phyloP scores from a whole-genome alignment of 2,797 vertebrate genomes.

The Nasua narica region DNA sequence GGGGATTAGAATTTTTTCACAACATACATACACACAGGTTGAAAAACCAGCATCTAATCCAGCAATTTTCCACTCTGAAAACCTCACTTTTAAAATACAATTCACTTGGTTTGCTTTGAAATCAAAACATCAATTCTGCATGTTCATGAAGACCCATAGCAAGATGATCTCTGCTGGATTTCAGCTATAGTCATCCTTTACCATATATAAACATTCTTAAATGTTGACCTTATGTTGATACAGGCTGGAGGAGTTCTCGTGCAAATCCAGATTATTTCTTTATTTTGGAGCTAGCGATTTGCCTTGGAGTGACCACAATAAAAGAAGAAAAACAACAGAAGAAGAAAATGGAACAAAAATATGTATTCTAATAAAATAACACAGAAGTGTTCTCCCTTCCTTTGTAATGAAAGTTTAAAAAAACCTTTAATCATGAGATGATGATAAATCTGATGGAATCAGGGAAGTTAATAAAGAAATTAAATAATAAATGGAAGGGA shows the following conservation, averaged over 20 bases:
- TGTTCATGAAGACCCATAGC: background rate
- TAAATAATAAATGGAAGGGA: conserved; percentile 58
- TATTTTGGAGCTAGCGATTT: conserved; percentile 28
- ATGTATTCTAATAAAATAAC: background rate
- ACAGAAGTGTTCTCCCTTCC: background rate
- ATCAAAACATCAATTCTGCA: conserved; percentile 20
- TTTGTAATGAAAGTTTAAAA: conserved; percentile 37
- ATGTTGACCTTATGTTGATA: conserved; percentile 1
- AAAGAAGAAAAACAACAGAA: background rate
- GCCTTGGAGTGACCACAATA: background rate
- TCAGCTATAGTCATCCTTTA: background rate
- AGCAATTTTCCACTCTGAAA: background rate
- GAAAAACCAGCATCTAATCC: background rate
- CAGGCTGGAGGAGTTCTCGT: background rate
- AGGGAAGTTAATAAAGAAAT: conserved; percentile 44
- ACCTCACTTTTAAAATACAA: background rate
- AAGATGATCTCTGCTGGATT: background rate
- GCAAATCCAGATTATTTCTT: background rate
- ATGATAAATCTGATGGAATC: conserved; percentile 46
- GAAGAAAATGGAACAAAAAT: background rate
- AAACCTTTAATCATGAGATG: background rate
- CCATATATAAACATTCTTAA: conserved; percentile 13
- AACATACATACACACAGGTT: background rate
- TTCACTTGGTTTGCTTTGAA: background rate
- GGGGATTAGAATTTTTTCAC: background rate